Evolutionary conservation across 2,888 invertebrate species (phyloP), one percentile per base, ranked within the genome.

Genomic region (Selenia dentaria): DNA sequence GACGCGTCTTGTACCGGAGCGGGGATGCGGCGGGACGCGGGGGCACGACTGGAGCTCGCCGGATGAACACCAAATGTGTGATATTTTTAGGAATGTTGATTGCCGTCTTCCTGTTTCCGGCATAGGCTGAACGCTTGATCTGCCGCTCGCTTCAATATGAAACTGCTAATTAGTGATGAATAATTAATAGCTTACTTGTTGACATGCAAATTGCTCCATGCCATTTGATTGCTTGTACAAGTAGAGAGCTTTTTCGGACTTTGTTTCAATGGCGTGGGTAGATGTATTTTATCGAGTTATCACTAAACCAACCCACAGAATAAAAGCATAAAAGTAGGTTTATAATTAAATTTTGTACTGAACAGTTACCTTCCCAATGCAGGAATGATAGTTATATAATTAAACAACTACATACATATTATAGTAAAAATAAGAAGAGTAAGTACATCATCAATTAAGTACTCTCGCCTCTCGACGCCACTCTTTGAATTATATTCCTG

Each of bases 21-120:
- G 40, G 33, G 46, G 59, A 33, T 46, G 52, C 20, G 44, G 36
- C 64, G 57, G 51, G 60, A 56, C 57, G 62, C 51, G 69, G 9
- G 25, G 76, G 27, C 6, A 27, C 27, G 27, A 27, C 12, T 22
- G 6, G 2, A 9, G 25, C 8, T 25, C 27, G 74, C 82, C 89
- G 89, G 87, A 87, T 84, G 88, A 83, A 79, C 83, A 84, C 89
- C 87, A 85, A 89, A 89, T 85, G 90, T 84, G 87, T 83, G 81
- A 84, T 90, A 90, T 90, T 89, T 90, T 87, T 90, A 87, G 88
- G 82, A 81, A 85, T 83, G 89, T 88, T 89, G 90, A 89, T 90
- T 87, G 81, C 85, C 63, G 69, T 70, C 82, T 90, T 90, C 90
- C 90, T 85, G 89, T 89, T 84, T 90, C 90, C 90, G 86, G 80